A percentile compares a stretch with the other conserved stretches of the same genome.
phyloP scores from a whole-genome alignment of 2,797 vertebrate species.

The Gephyroberyx darwinii region DNA sequence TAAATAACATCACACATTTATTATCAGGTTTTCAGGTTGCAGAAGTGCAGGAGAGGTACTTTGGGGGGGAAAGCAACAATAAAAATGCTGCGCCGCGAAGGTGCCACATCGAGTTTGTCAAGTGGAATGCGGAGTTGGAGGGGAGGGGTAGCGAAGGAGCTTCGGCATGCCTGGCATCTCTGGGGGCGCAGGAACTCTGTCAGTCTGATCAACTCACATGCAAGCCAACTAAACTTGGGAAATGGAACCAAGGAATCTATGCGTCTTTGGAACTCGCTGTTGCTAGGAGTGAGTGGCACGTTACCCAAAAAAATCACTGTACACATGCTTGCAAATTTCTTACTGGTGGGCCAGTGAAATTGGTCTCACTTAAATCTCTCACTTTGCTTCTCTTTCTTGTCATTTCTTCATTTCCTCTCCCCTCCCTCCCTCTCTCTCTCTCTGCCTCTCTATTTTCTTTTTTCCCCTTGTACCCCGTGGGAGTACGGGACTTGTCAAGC shows the following conservation, averaged over 20 bases:
- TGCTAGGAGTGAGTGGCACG: slow-evolving; percentile 21
- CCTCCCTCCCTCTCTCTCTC: not conserved
- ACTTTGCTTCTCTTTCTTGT: slow-evolving; percentile 2
- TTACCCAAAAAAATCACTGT: slow-evolving; percentile 19
- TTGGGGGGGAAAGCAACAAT: slow-evolving; percentile 25
- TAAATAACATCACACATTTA: slow-evolving; percentile 16
- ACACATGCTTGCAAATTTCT: slow-evolving; percentile 19
- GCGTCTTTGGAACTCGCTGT: slow-evolving; percentile 25
- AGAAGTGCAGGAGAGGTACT: slow-evolving; percentile 24
- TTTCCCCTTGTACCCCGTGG: slow-evolving; percentile 41
- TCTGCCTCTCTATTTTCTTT: slow-evolving; percentile 3
- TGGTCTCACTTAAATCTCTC: slow-evolving; percentile 26
- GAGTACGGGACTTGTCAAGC: slow-evolving; percentile 63
- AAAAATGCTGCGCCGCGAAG: slow-evolving; percentile 59
- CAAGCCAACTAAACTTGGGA: slow-evolving; percentile 53
- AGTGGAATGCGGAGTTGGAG: slow-evolving; percentile 69
- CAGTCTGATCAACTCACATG: slow-evolving; percentile 80
- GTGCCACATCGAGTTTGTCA: slow-evolving; percentile 82
- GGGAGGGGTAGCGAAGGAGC: slow-evolving; percentile 71
- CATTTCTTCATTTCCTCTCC: not conserved
- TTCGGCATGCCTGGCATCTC: slow-evolving; percentile 43
- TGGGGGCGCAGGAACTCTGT: slow-evolving; percentile 81
- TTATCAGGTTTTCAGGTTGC: slow-evolving; percentile 13
- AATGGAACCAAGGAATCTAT: slow-evolving; percentile 38
- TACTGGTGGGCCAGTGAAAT: slow-evolving; percentile 20